phyloP scores from a whole-genome alignment of 2,888 invertebrate species.

The Molanna angustata region DNA sequence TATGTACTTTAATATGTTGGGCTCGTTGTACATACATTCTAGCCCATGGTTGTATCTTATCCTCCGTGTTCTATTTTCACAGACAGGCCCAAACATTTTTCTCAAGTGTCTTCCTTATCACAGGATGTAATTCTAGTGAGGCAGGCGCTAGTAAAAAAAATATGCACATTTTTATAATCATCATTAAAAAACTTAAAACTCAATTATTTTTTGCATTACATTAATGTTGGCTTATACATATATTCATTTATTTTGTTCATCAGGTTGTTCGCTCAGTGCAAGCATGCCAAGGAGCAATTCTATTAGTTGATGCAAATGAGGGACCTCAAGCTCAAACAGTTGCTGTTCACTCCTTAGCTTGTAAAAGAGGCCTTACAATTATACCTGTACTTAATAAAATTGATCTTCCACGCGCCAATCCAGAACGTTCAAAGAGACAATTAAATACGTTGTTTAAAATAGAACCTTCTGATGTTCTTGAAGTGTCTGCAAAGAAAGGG shows the following conservation, averaged over 20 bases:
- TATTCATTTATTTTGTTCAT: constrained; percentile 24
- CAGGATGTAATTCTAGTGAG: not conserved
- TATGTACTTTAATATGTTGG: too few relatives aligned
- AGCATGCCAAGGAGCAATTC: constrained; percentile 92
- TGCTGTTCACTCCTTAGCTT: constrained; percentile 92
- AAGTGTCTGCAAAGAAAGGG: constrained; percentile 91
- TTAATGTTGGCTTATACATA: too few relatives aligned
- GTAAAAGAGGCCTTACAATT: constrained; percentile 73
- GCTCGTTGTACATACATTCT: too few relatives aligned
- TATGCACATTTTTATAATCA: constrained; percentile 2
- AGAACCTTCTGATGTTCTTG: constrained; percentile 66
- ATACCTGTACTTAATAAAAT: constrained; percentile 97
- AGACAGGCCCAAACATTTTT: not conserved
- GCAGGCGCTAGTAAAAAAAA: too few relatives aligned
- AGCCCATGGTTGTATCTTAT: too few relatives aligned
- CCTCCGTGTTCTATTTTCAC: too few relatives aligned
- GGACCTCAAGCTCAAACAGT: constrained; percentile 97
- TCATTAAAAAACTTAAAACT: not conserved
- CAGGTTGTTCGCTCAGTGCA: constrained; percentile 81
- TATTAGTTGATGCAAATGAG: constrained; percentile 95
- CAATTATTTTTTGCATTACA: not conserved
- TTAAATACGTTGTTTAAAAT: constrained; percentile 80
- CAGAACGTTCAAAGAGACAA: constrained; percentile 77
- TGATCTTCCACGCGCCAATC: constrained; percentile 87
- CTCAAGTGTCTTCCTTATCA: not conserved